Evolutionary conservation across 2,113 vertebrate genomes (phyloP).

Genomic region (Pseudorectes ferrugineus): DNA sequence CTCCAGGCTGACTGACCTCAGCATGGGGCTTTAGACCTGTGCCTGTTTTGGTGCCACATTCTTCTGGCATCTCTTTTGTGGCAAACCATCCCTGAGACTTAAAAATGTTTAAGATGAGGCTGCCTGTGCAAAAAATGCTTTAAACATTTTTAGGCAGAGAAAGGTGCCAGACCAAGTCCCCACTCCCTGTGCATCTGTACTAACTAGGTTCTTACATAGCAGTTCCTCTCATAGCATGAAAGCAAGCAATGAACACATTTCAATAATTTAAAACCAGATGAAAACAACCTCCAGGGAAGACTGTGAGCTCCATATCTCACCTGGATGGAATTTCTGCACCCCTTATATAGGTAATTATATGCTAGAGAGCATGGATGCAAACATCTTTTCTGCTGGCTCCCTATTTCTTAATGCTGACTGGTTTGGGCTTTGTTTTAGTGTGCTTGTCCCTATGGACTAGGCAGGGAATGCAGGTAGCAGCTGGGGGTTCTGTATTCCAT

Average conservation of each 20-base stretch:
- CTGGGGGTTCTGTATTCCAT: background rate
- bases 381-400: background rate
- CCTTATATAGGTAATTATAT: background rate
- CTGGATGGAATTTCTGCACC: background rate
- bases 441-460: background rate
- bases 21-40: background rate
- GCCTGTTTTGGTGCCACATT: background rate
- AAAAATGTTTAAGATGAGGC: background rate
- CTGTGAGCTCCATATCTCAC: background rate
- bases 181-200: fast-evolving
- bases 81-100: background rate
- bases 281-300: background rate
- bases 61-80: background rate
- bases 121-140: background rate
- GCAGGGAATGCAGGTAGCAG: background rate
- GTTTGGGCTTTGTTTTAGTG: background rate
- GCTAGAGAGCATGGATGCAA: background rate
- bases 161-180: background rate
- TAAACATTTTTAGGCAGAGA: background rate
- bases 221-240: background rate
- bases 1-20: background rate
- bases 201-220: background rate
- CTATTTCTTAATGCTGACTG: fast-evolving
- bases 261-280: background rate
- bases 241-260: background rate